Base-by-base conservation (phyloP, 1,140 invertebrate genomes). In the Cephus cinctus region DNA sequence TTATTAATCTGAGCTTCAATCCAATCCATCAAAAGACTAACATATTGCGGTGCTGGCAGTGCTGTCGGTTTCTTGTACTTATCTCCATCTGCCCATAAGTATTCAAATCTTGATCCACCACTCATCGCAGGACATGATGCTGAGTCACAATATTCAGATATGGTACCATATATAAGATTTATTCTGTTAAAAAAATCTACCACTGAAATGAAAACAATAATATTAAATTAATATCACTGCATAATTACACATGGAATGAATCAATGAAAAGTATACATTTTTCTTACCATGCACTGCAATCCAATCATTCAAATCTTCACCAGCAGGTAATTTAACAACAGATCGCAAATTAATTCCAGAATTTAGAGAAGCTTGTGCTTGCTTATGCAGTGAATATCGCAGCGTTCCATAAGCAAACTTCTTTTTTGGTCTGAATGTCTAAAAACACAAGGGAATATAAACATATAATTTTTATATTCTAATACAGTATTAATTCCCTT, bases 171-270 rank as follows among this genome's bases (percentile, higher is more conserved):
- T 59, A 97, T 90, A 9, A 97, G 75, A 77, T 97, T 97, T 56
- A 97, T 94, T 62, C 94, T 83, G 73, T 97, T 97, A 73, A 97
- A 97, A 70, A 97, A 97, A 65, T 97, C 94, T 3, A 97, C 94
- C 59, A 96, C 92, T 95, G 72, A 53, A 77, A 69, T 41, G 47
- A 65, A 63, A 60, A 53, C 40, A 52, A 49, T 36, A 50, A 9
- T 32, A 36, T 46, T 23, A 19, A 27, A 27, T 18, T 42, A 32
- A 47, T 22, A 9, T 40, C 21, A 2, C n/a, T 12, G 42, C 22
- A 49, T 36, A 19, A 34, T 31, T 30, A n/a, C 22, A 41, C 15
- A 42, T 34, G n/a, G 31, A 45, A 41, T 31, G 30, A n/a, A 16
- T 41, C 2, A 11, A 8, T 18, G 19, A 21, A 45, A 16, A 20